Evolutionary conservation across 2,888 invertebrate genomes (phyloP).

Genomic region (Thymelicus lineola): DNA sequence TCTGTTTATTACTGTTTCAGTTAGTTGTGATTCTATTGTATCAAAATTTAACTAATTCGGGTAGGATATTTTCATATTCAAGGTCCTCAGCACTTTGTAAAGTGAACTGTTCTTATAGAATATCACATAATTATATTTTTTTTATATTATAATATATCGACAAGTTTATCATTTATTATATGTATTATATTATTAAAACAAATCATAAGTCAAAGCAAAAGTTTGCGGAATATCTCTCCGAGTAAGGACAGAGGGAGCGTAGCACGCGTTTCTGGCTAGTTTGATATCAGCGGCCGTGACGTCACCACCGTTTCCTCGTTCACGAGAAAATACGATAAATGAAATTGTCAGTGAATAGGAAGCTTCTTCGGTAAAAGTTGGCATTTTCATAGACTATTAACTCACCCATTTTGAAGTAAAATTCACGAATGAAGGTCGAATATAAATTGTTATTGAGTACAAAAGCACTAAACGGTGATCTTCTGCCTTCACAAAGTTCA

Average conservation of each 20-base stretch:
- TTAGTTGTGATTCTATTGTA: no score
- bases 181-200: constrained; percentile 14
- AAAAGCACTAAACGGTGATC: constrained; percentile 27
- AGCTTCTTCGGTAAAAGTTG: constrained; percentile 6
- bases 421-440: constrained; percentile 11
- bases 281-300: constrained; percentile 80
- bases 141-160: no score
- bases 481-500: constrained; percentile 32
- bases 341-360: constrained; percentile 37
- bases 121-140: no score
- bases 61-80: no score
- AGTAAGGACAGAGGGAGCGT: constrained; percentile 75
- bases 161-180: neutral
- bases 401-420: neutral
- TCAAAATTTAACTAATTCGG: no score
- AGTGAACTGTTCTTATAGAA: no score
- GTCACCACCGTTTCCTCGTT: constrained; percentile 69
- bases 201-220: constrained; percentile 43
- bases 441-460: constrained; percentile 19
- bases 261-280: constrained; percentile 82
- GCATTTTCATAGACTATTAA: neutral
- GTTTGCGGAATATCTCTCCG: constrained; percentile 72
- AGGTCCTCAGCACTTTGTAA: no score
- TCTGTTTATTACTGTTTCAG: no score
- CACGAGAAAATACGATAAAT: constrained; percentile 58